These are phyloP conservation scores for Remorina albescens DNA, from an alignment of 2,797 vertebrate species.

Conservation along the genomic window DNA sequence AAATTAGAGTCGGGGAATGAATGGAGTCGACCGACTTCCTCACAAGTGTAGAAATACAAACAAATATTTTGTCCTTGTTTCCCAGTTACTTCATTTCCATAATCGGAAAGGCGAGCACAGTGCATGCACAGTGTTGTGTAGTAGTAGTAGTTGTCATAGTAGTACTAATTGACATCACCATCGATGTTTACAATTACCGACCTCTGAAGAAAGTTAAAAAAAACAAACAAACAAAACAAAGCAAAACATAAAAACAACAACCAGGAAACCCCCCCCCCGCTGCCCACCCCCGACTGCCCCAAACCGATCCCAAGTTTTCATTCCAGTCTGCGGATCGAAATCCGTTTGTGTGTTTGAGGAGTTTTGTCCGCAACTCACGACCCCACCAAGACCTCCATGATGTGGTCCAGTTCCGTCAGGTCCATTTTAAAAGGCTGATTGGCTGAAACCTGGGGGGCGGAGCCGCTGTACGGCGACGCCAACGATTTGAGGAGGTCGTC, in stretches of 20 bases:
- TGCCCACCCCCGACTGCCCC: too few species aligned
- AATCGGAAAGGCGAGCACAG: conserved; percentile 92
- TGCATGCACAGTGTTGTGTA: conserved; percentile 96
- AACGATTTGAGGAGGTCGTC: conserved; percentile 97
- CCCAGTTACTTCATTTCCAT: conserved; percentile 84
- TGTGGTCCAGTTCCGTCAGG: conserved; percentile 98
- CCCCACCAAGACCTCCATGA: conserved; percentile 98
- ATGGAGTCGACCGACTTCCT: conserved; percentile 47
- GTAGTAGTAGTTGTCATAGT: conserved; percentile 82
- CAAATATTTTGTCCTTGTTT: conserved; percentile 69
- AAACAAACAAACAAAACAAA: too few species aligned
- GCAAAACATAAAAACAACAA: conserved; percentile 60
- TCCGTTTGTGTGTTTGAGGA: conserved; percentile 28
- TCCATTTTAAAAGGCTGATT: conserved; percentile 99
- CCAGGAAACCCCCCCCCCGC: conserved; percentile 19
- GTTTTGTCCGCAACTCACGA: conserved; percentile 83
- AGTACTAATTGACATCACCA: conserved; percentile 84
- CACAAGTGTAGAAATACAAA: conserved; percentile 71
- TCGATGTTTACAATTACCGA: conserved; percentile 82
- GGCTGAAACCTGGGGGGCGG: conserved; percentile 91
- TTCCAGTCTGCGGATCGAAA: conserved; percentile 61
- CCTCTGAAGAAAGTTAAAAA: conserved; percentile 69
- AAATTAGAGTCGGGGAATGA: conserved; percentile 44
- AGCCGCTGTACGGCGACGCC: conserved; percentile 87
- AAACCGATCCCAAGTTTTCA: conserved; percentile 33